Evolutionary conservation across 1,140 invertebrate genomes (phyloP).

Genomic region (Bombus balteatus): DNA sequence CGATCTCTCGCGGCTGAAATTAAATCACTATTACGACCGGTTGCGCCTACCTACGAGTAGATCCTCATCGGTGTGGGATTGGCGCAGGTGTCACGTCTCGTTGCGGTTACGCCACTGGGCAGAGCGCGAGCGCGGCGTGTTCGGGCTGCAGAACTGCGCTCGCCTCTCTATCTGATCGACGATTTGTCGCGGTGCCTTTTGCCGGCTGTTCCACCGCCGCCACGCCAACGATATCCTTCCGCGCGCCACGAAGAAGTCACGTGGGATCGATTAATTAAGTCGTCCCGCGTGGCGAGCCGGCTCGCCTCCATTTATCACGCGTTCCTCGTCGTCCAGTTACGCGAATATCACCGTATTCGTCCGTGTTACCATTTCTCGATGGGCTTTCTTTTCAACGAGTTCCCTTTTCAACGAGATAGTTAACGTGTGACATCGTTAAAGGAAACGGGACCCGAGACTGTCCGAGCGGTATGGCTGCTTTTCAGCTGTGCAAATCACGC

Average conservation of each 20-base stretch:
- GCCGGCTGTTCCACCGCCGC: slow-evolving; percentile 13
- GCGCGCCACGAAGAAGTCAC: slow-evolving; percentile 34
- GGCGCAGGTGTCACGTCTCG: slow-evolving; percentile 75
- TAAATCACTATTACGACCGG: slow-evolving; percentile 78
- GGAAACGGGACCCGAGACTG: neutral
- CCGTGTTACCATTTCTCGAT: neutral
- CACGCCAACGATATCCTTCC: slow-evolving; percentile 48
- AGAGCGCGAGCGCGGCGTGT: neutral
- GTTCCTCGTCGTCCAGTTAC: neutral
- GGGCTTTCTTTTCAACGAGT: neutral
- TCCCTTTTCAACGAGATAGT: neutral
- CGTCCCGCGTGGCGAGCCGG: neutral
- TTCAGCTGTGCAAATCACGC: slow-evolving; percentile 45
- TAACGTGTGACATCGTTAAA: neutral
- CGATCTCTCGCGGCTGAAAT: slow-evolving; percentile 77
- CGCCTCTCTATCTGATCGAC: slow-evolving; percentile 65
- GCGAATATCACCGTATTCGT: neutral
- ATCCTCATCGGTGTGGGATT: slow-evolving; percentile 77
- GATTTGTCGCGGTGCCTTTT: slow-evolving; percentile 66
- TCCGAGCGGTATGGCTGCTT: neutral
- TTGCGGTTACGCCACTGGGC: slow-evolving; percentile 68
- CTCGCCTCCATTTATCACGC: slow-evolving; percentile 19
- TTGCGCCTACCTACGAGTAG: slow-evolving; percentile 67
- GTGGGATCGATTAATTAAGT: slow-evolving; percentile 50
- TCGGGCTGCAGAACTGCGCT: slow-evolving; percentile 26